Percentiles rank a stretch among this genome's conserved stretches.
Conservation (phyloP, 1,140 invertebrate species). For the Sinonovacula constricta region DNA sequence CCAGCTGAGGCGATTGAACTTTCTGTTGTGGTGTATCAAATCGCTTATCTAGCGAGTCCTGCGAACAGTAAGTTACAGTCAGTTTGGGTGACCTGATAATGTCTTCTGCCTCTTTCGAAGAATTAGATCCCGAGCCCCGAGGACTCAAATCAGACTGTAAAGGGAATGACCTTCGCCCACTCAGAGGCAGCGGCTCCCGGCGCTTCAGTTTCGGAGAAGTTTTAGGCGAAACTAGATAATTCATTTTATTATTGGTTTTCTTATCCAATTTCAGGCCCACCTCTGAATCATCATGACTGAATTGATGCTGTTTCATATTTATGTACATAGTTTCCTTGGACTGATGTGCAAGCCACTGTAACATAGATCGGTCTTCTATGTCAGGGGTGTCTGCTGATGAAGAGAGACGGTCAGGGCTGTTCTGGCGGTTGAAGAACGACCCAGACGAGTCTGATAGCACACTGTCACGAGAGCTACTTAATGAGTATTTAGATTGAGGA, state of each 20-base stretch:
- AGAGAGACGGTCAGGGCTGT: constrained; percentile 54
- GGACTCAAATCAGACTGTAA: constrained; percentile 21
- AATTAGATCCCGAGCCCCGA: constrained; percentile 45
- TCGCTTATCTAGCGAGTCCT: constrained; percentile 29
- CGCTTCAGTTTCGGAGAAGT: constrained; percentile 50
- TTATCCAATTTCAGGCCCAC: constrained; percentile 48
- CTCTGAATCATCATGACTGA: constrained; percentile 56
- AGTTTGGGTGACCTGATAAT: constrained; percentile 48
- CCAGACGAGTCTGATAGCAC: constrained; percentile 60
- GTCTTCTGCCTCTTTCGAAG: constrained; percentile 52
- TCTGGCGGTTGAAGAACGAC: constrained; percentile 58
- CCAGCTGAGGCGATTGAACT: constrained; percentile 36
- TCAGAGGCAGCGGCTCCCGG: constrained; percentile 27
- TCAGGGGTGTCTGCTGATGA: constrained; percentile 58
- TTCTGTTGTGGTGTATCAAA: constrained; percentile 3
- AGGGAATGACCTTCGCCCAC: constrained; percentile 30
- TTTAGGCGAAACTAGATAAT: constrained; percentile 59
- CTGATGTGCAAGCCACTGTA: constrained; percentile 36
- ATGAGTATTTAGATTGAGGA: constrained; percentile 66
- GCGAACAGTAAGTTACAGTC: constrained; percentile 39
- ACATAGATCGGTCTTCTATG: constrained; percentile 45
- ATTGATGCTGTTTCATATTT: not conserved
- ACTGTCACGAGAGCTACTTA: constrained; percentile 68
- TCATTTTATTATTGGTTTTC: constrained; percentile 50
- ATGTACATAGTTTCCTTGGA: constrained; percentile 30